These are phyloP conservation scores for Ormyrus thymus DNA, from an alignment of 2,888 invertebrate species.

Conservation along the genomic window DNA sequence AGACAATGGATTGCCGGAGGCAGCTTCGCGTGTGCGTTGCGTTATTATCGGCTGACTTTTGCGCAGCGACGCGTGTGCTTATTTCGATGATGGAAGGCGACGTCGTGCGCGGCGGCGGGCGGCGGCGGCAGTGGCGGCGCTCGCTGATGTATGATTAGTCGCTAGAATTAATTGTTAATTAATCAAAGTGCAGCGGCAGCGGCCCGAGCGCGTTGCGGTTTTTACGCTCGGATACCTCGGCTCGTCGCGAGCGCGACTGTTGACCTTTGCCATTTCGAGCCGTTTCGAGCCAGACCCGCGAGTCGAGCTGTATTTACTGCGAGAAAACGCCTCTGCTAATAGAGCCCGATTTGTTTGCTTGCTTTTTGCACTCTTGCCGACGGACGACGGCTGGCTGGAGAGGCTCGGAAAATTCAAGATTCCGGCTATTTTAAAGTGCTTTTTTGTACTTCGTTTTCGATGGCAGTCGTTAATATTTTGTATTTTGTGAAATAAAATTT, in stretches of 20 bases:
- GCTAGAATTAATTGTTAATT: constrained; percentile 45
- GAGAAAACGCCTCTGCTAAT: no score
- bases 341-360: no score
- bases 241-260: not conserved
- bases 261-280: not conserved
- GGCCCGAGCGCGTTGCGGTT: not conserved
- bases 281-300: no score
- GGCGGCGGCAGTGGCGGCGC: not conserved
- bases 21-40: constrained; percentile 9
- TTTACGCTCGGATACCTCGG: constrained; percentile 15
- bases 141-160: constrained; percentile 34
- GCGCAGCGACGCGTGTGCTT: constrained; percentile 6
- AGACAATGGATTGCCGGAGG: constrained; percentile 24
- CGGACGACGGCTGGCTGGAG: no score
- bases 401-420: no score
- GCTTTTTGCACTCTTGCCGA: no score
- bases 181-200: constrained; percentile 26
- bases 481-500: no score
- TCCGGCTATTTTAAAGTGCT: no score
- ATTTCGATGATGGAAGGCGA: not conserved
- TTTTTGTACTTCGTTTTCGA: no score
- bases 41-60: constrained; percentile 36
- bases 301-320: no score
- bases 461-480: no score
- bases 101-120: not conserved